phyloP scores from a whole-genome alignment of 2,888 invertebrate species.

The Pilophorus perplexus region DNA sequence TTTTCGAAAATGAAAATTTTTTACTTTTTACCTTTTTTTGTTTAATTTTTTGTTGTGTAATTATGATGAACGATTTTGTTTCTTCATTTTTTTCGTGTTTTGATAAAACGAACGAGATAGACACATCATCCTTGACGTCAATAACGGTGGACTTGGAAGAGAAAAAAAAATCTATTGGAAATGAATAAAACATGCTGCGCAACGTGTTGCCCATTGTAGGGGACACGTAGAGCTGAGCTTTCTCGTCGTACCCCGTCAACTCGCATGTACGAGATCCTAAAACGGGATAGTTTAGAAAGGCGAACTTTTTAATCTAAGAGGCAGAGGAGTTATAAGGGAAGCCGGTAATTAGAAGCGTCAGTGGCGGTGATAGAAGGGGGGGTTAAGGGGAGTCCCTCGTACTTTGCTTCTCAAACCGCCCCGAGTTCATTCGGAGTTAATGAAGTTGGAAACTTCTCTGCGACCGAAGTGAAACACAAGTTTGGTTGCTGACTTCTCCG shows the following conservation, averaged over 20 bases:
- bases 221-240: not conserved
- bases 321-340: constrained; percentile 2
- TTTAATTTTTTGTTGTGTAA: too few species aligned
- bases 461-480: constrained; percentile 14
- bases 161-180: too few species aligned
- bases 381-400: too few species aligned
- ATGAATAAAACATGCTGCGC: not conserved
- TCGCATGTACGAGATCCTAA: not conserved
- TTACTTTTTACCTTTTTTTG: too few species aligned
- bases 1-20: too few species aligned
- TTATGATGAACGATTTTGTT: too few species aligned
- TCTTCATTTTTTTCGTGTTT: too few species aligned
- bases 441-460: constrained; percentile 15
- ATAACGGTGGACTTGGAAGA: too few species aligned
- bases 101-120: too few species aligned
- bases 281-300: constrained; percentile 19
- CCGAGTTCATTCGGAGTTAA: constrained; percentile 16
- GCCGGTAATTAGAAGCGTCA: constrained; percentile 23
- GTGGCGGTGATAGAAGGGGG: too few species aligned
- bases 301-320: constrained; percentile 15
- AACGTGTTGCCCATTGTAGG: not conserved
- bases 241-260: not conserved
- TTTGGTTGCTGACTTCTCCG: constrained; percentile 5
- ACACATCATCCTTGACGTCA: too few species aligned
- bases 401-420: not conserved